Percentiles rank a stretch among this genome's conserved stretches.
Conservation (phyloP, 2,113 vertebrate species). For the Xenus cinereus region DNA sequence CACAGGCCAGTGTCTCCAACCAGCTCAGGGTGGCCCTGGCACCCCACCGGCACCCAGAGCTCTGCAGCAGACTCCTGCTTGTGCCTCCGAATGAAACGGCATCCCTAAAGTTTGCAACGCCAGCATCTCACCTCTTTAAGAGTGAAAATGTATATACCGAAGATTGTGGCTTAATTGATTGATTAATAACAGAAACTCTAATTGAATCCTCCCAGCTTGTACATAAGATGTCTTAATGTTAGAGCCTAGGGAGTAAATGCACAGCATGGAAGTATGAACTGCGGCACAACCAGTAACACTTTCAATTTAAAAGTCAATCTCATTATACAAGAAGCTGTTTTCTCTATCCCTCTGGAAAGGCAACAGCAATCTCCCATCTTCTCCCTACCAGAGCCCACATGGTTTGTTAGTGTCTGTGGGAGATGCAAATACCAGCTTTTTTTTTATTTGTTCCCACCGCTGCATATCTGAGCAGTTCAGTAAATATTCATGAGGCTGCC, state of each 20-base stretch:
- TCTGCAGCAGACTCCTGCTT: not conserved
- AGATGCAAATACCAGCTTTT: slow-evolving; percentile 69
- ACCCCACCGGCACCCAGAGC: fast-evolving
- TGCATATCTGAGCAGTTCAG: slow-evolving; percentile 67
- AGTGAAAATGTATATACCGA: slow-evolving; percentile 68
- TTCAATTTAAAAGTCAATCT: slow-evolving; percentile 78
- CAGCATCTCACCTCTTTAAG: slow-evolving; percentile 67
- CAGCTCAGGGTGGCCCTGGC: fast-evolving
- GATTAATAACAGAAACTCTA: slow-evolving; percentile 78
- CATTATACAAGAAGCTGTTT: slow-evolving; percentile 73
- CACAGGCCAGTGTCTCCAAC: fast-evolving
- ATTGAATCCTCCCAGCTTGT: slow-evolving; percentile 77
- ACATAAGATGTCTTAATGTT: slow-evolving; percentile 74
- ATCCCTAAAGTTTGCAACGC: fast-evolving
- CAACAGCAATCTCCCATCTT: slow-evolving; percentile 39
- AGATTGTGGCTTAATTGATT: slow-evolving; percentile 76
- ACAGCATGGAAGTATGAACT: slow-evolving; percentile 69
- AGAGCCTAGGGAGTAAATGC: slow-evolving; percentile 76
- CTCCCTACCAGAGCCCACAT: slow-evolving; percentile 50
- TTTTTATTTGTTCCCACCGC: slow-evolving; percentile 67
- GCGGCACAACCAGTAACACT: slow-evolving; percentile 55
- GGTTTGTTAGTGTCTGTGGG: slow-evolving; percentile 68
- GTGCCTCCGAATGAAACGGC: not conserved
- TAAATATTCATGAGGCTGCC: slow-evolving; percentile 76
- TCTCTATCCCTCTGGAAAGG: slow-evolving; percentile 65